Evolutionary conservation across 2,113 vertebrate genomes (phyloP).

Genomic region (Vulpes ferrilata): DNA sequence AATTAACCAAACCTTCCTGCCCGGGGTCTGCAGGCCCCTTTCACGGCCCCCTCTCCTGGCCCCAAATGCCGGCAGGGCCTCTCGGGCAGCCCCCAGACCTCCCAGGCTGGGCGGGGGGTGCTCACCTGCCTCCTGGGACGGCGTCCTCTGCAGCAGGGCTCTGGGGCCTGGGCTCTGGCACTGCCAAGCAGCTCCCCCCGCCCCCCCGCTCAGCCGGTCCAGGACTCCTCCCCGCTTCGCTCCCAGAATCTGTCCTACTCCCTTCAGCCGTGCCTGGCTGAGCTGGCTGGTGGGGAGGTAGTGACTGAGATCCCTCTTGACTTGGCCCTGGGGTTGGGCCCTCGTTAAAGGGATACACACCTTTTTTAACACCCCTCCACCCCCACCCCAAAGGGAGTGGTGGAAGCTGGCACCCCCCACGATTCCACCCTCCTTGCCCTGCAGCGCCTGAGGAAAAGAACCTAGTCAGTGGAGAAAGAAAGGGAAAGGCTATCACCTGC

Average conservation of each 20-base stretch:
- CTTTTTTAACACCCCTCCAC: conserved; percentile 69
- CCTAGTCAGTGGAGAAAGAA: not conserved
- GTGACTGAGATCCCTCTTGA: conserved; percentile 68
- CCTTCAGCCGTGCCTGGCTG: conserved; percentile 68
- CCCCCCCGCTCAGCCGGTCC: conserved; percentile 50
- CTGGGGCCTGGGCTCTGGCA: conserved; percentile 70
- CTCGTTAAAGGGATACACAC: conserved; percentile 84
- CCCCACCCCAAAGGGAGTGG: conserved; percentile 57
- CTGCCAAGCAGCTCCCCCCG: conserved; percentile 59
- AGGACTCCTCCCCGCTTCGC: conserved; percentile 79
- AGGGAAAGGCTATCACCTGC: conserved; percentile 20
- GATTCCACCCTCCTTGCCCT: conserved; percentile 55
- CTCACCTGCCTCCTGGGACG: conserved; percentile 75
- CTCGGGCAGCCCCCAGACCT: not conserved
- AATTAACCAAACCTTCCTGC: not conserved
- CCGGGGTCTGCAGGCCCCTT: not conserved
- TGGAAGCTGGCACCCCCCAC: conserved; percentile 34
- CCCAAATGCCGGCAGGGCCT: not conserved
- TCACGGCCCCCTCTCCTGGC: not conserved
- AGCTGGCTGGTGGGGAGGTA: conserved; percentile 80
- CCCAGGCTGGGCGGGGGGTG: not conserved
- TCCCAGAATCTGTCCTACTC: conserved; percentile 80
- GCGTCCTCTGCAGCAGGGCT: conserved; percentile 64
- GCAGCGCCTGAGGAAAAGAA: not conserved
- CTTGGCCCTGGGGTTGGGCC: conserved; percentile 83